Evolutionary conservation across 2,888 invertebrate species (phyloP).

Genomic region (Pyrrhia umbra): DNA sequence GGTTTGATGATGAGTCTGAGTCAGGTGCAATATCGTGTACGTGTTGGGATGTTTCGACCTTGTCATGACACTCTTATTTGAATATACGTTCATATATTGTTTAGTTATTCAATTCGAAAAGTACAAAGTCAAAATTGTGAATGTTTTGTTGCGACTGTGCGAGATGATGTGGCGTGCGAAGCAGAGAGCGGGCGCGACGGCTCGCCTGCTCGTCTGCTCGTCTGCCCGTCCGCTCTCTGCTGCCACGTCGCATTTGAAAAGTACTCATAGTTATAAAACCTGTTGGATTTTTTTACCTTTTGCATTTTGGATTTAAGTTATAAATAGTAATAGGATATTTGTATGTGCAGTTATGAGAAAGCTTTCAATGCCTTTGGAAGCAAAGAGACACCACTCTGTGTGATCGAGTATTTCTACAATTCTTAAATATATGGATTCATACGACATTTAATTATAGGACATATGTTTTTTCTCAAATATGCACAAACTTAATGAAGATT

Average conservation of each 20-base stretch:
- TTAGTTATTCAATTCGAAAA: conserved; percentile 66
- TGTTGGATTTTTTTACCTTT: conserved; percentile 77
- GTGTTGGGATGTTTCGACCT: conserved; percentile 63
- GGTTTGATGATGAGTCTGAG: conserved; percentile 76
- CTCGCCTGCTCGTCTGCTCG: neutral
- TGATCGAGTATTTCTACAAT: conserved; percentile 79
- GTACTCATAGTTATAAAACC: conserved; percentile 72
- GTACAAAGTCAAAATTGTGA: conserved; percentile 72
- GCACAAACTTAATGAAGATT: conserved; percentile 88
- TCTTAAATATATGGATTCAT: conserved; percentile 82
- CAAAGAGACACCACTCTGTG: conserved; percentile 82
- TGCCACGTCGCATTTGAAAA: conserved; percentile 67
- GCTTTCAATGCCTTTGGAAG: conserved; percentile 68
- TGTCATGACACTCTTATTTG: conserved; percentile 39
- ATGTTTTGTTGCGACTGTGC: conserved; percentile 63
- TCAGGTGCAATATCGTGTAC: conserved; percentile 81
- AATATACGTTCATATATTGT: conserved; percentile 66
- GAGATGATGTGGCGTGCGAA: conserved; percentile 49
- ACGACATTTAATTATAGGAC: conserved; percentile 78
- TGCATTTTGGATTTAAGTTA: conserved; percentile 81
- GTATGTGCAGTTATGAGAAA: conserved; percentile 73
- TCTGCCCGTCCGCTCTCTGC: conserved; percentile 30
- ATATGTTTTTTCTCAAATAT: conserved; percentile 87
- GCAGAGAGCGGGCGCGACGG: neutral
- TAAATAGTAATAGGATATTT: conserved; percentile 69